Evolutionary conservation across 2,888 invertebrate species (phyloP).

Genomic region (Orthonevra nobilis): DNA sequence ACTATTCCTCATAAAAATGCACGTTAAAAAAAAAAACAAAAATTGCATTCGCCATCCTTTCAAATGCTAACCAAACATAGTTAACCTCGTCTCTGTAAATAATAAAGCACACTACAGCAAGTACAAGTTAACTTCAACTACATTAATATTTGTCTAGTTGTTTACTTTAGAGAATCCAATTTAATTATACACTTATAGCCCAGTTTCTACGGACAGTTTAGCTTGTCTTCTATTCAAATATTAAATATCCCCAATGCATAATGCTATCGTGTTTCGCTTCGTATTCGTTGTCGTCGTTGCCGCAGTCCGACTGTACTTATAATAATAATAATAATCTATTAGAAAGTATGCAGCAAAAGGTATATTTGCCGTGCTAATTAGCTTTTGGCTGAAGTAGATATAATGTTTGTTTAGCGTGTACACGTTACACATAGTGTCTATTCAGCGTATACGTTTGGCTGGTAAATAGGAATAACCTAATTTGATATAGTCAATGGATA

Average conservation of each 20-base stretch:
- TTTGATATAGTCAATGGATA: slow-evolving; percentile 58
- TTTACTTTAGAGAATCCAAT: slow-evolving; percentile 67
- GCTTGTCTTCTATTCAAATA: slow-evolving; percentile 65
- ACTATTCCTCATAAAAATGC: background rate
- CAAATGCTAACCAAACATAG: slow-evolving; percentile 58
- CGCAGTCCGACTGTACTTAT: slow-evolving; percentile 61
- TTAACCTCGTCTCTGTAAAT: slow-evolving; percentile 59
- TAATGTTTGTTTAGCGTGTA: slow-evolving; percentile 63
- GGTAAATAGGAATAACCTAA: slow-evolving; percentile 68
- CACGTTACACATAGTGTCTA: slow-evolving; percentile 34
- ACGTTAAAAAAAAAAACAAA: slow-evolving; percentile 23
- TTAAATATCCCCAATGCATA: slow-evolving; percentile 65
- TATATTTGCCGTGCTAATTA: slow-evolving; percentile 68
- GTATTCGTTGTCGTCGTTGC: slow-evolving; percentile 4
- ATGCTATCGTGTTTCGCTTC: slow-evolving; percentile 44
- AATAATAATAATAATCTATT: slow-evolving; percentile 68
- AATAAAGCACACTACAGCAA: slow-evolving; percentile 27
- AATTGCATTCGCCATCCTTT: slow-evolving; percentile 35
- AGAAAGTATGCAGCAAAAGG: slow-evolving; percentile 69
- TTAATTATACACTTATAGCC: slow-evolving; percentile 63
- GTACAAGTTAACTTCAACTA: background rate
- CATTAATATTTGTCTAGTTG: slow-evolving; percentile 58
- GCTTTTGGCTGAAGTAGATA: slow-evolving; percentile 68
- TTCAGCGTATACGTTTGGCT: slow-evolving; percentile 9
- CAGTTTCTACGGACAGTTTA: slow-evolving; percentile 43